Evolutionary conservation across 2,888 invertebrate species (phyloP).

Genomic region (Brenthis ino): DNA sequence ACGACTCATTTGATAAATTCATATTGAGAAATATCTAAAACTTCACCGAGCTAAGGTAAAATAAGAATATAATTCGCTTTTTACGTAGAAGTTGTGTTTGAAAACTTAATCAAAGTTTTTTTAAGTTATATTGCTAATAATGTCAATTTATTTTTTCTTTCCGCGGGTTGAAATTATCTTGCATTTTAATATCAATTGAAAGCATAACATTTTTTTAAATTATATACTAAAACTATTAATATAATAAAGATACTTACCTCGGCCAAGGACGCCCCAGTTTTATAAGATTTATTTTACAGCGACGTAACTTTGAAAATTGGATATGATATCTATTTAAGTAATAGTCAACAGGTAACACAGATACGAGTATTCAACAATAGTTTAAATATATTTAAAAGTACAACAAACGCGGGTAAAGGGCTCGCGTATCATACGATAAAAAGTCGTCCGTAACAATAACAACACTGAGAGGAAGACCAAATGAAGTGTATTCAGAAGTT

Average conservation of each 20-base stretch:
- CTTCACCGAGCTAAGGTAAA: not conserved
- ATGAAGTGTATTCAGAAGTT: constrained; percentile 56
- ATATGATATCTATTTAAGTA: constrained; percentile 67
- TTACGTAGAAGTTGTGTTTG: not conserved
- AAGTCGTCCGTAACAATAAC: constrained; percentile 69
- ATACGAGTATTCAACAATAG: constrained; percentile 76
- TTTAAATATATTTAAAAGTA: constrained; percentile 77
- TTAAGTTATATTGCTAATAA: no score
- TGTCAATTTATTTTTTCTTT: no score
- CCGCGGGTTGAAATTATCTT: no score
- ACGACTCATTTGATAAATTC: constrained; percentile 23
- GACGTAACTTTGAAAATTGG: constrained; percentile 54
- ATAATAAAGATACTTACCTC: constrained; percentile 38
- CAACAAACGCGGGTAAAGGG: constrained; percentile 60
- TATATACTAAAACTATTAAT: not conserved
- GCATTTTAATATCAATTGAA: no score
- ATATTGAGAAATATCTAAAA: not conserved
- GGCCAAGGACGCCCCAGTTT: constrained; percentile 26
- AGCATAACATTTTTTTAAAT: not conserved
- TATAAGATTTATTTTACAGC: constrained; percentile 35
- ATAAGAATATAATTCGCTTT: not conserved
- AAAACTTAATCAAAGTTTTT: no score
- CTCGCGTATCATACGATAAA: constrained; percentile 53
- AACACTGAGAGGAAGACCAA: constrained; percentile 69
- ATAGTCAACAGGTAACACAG: constrained; percentile 81